These are phyloP conservation scores for Dreissena polymorpha DNA, from an alignment of 1,140 invertebrate species.

Conservation along the genomic window DNA sequence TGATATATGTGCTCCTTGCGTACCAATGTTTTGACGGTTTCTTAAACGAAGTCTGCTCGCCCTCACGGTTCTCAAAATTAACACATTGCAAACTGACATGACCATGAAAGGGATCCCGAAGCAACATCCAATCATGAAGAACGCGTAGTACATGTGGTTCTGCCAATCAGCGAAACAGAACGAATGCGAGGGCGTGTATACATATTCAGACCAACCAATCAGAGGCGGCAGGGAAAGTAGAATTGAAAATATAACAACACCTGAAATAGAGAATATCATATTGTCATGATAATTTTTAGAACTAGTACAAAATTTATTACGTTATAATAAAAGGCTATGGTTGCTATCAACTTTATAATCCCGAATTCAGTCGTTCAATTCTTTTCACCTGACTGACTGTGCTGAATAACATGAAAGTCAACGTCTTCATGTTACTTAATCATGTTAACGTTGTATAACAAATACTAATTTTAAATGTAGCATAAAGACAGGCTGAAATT, in stretches of 20 bases:
- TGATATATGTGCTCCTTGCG: not conserved
- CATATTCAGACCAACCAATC: slow-evolving; percentile 58
- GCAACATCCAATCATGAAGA: slow-evolving; percentile 68
- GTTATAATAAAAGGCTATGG: not conserved
- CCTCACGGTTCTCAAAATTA: slow-evolving; percentile 57
- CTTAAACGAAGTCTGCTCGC: slow-evolving; percentile 47
- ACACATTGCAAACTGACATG: slow-evolving; percentile 63
- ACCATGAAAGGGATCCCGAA: slow-evolving; percentile 69
- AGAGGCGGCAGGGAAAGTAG: slow-evolving; percentile 60
- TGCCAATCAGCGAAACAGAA: slow-evolving; percentile 72
- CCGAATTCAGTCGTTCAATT: too few species aligned
- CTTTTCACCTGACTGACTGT: too few species aligned
- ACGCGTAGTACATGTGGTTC: slow-evolving; percentile 63
- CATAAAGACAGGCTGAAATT: too few species aligned
- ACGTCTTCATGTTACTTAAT: too few species aligned
- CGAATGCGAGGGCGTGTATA: slow-evolving; percentile 56
- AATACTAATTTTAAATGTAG: too few species aligned
- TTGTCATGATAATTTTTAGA: not conserved
- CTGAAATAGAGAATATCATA: slow-evolving; percentile 51
- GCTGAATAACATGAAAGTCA: too few species aligned
- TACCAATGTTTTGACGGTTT: not conserved
- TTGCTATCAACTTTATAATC: too few species aligned
- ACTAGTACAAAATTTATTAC: not conserved
- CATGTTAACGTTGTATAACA: too few species aligned
- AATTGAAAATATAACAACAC: slow-evolving; percentile 43